Base-by-base conservation (phyloP, 2,113 vertebrate species). In the Electrona antarctica region DNA sequence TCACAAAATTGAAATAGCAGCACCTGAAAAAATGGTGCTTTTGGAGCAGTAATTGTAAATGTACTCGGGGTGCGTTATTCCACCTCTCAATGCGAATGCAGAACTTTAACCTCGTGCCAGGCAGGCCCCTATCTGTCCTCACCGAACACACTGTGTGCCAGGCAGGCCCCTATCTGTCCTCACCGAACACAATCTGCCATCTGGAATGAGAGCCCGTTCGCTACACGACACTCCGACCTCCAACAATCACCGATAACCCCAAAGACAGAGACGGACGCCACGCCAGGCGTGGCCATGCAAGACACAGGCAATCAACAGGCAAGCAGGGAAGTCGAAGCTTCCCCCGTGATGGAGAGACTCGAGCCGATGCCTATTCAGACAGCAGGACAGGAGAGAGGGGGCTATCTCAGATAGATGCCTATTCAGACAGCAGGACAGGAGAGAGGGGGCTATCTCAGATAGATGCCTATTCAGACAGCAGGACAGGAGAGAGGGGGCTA, bases 151-250 rank as follows among this genome's bases (percentile, higher is more conserved):
- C n/a, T n/a, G 2, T 33, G 29, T 33, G 4, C 29, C 29, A 33
- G 33, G 33, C 33, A 56, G 60, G 70, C 76, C 28, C 28, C 62
- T 4, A 33, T 78, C 77, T 67, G 56, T 80, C 68, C 55, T 48
- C 49, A 72, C 79, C 82, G 76, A 88, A 86, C 73, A 59, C 79
- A 88, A 88, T 90, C 88, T 52, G 73, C 78, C 84, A 86, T 88
- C 86, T 83, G 69, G 85, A 83, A 68, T 80, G 86, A 85, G 86
- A 86, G 74, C 64, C 73, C 86, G 80, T 89, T 88, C 88, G 88
- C 76, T 41, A 69, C 54, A 51, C 11, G 75, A 82, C 83, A 74
- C 64, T 65, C 76, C 56, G 67, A 73, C 45, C 63, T 67, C 71
- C 70, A 75, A 68, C 77, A 59, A 60, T 64, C 75, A 41, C 54